These are phyloP conservation scores for Pantherophis vulpinus DNA, from an alignment of 2,797 vertebrate species.

Conservation along the genomic window DNA sequence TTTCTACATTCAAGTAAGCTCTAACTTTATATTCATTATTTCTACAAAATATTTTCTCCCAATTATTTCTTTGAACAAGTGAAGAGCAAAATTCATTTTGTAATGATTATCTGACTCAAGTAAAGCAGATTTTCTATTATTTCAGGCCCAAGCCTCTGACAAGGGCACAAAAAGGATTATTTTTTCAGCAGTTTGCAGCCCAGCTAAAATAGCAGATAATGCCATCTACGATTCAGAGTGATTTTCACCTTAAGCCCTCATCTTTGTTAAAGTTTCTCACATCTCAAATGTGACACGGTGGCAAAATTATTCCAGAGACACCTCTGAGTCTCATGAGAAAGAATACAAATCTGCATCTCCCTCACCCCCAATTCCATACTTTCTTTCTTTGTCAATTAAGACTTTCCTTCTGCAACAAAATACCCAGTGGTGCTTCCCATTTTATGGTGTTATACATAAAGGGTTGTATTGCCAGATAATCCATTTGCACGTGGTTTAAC, in stretches of 20 bases:
- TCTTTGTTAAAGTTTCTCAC: conserved; percentile 68
- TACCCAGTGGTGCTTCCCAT: background rate
- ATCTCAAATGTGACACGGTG: conserved; percentile 55
- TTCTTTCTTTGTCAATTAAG: conserved; percentile 36
- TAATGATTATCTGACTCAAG: conserved; percentile 92
- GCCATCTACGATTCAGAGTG: conserved; percentile 70
- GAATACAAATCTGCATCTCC: background rate
- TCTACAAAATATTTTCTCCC: conserved; percentile 74
- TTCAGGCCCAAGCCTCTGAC: conserved; percentile 80
- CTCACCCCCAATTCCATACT: conserved; percentile 24
- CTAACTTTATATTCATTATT: conserved; percentile 83
- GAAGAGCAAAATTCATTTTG: conserved; percentile 84
- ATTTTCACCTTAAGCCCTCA: conserved; percentile 69
- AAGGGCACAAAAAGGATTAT: conserved; percentile 82
- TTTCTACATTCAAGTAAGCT: conserved; percentile 55
- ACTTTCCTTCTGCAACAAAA: conserved; percentile 38
- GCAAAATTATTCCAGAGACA: conserved; percentile 53
- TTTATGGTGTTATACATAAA: conserved; percentile 16
- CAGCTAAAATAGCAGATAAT: conserved; percentile 81
- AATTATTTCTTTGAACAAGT: conserved; percentile 66
- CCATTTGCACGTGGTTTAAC: conserved; percentile 16
- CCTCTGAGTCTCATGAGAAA: conserved; percentile 37
- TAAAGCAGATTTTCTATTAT: conserved; percentile 86
- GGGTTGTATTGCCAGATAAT: conserved; percentile 9
- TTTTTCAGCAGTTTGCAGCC: conserved; percentile 82